Conservation (phyloP, 2,797 vertebrate species). For the Fratercula arctica region DNA sequence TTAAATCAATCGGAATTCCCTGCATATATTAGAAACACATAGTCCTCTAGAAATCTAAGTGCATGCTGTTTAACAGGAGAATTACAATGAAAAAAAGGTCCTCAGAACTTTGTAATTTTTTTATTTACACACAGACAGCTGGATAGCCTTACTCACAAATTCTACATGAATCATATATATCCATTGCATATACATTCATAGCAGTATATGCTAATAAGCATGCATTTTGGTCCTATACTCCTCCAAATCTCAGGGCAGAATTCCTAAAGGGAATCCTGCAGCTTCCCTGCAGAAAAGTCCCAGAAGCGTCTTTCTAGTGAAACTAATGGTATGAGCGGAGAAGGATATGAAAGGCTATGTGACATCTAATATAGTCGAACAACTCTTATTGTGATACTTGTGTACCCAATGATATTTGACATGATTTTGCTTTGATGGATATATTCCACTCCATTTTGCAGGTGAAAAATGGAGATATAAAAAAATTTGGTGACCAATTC, state of each 20-base stretch:
- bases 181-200: not conserved
- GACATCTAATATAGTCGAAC: not conserved
- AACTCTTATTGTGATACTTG: not conserved
- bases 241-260: not conserved
- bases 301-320: not conserved
- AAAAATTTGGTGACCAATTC: not conserved
- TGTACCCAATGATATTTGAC: not conserved
- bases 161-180: not conserved
- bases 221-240: not conserved
- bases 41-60: not conserved
- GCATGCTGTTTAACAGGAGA: not conserved
- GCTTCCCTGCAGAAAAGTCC: not conserved
- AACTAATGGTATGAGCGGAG: not conserved
- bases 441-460: not conserved
- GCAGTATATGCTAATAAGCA: not conserved
- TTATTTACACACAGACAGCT: not conserved
- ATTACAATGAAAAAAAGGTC: not conserved
- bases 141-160: not conserved
- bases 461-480: not conserved
- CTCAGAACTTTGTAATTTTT: not conserved
- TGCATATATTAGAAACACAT: not conserved
- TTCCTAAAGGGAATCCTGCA: not conserved
- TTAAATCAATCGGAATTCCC: not conserved
- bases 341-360: not conserved
- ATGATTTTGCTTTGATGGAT: not conserved